Conservation (phyloP, 2,113 vertebrate species). For the Pelecanus crispus region DNA sequence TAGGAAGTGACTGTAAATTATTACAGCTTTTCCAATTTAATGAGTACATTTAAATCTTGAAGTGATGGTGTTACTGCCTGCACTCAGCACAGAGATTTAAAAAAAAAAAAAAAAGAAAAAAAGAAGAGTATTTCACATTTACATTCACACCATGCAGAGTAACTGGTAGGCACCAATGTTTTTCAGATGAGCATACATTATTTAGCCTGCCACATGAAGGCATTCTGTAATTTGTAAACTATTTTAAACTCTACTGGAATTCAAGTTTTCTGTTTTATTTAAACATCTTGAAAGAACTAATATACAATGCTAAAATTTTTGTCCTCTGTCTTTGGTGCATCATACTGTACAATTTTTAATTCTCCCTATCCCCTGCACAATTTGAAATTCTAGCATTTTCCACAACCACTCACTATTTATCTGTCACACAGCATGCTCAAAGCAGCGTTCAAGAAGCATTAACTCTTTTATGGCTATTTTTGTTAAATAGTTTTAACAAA, state of each 20-base stretch:
- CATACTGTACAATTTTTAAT: background rate
- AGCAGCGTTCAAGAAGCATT: background rate
- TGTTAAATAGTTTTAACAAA: background rate
- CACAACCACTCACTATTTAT: background rate
- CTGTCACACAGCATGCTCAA: background rate
- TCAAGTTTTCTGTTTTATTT: conserved; percentile 37
- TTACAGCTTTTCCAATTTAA: conserved; percentile 55
- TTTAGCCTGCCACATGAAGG: conserved; percentile 40
- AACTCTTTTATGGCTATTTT: background rate
- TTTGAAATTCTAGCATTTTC: background rate
- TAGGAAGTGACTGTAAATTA: conserved; percentile 66
- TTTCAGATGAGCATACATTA: conserved; percentile 47
- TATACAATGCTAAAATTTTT: conserved; percentile 13
- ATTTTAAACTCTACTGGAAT: conserved; percentile 39
- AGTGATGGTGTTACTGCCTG: conserved; percentile 15
- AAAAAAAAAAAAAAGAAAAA: background rate
- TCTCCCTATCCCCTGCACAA: background rate
- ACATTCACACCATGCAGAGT: conserved; percentile 42
- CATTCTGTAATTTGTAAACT: conserved; percentile 41
- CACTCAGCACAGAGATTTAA: background rate
- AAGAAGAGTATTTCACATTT: conserved; percentile 28
- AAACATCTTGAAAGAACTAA: conserved; percentile 28
- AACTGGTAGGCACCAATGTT: conserved; percentile 49
- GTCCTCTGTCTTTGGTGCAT: background rate
- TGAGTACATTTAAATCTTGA: conserved; percentile 48